Evolutionary conservation across 2,797 vertebrate species (phyloP).

Genomic region (Antrozous pallidus): DNA sequence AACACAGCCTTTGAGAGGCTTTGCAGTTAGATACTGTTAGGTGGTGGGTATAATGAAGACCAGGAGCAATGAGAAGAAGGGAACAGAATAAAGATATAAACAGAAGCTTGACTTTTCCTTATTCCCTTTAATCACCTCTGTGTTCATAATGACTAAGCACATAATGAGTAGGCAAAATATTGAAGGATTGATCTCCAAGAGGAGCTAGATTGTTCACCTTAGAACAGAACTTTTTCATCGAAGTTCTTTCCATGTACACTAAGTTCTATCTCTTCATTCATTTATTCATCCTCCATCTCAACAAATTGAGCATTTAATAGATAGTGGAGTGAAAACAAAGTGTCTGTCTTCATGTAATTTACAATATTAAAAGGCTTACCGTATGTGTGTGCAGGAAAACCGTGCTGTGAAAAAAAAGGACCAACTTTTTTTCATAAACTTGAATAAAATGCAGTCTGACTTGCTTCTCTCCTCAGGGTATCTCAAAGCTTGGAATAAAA

Average conservation of each 20-base stretch:
- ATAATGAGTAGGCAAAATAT: neutral
- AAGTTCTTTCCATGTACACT: neutral
- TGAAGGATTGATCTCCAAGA: neutral
- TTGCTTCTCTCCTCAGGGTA: neutral
- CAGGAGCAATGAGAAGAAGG: neutral
- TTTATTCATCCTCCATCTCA: neutral
- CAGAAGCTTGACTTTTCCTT: neutral
- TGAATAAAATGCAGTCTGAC: neutral
- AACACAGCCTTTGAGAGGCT: neutral
- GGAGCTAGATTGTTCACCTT: neutral
- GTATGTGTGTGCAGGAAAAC: neutral
- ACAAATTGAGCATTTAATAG: neutral
- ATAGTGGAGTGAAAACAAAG: neutral
- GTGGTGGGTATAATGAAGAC: neutral
- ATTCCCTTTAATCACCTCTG: neutral
- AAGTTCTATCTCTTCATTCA: neutral
- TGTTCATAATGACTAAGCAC: neutral
- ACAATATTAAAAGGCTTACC: neutral
- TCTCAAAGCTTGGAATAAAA: neutral
- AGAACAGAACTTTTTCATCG: neutral
- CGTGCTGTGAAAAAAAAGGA: neutral
- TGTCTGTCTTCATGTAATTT: neutral
- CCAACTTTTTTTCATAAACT: neutral
- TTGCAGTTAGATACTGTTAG: neutral
- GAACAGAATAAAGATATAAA: neutral